These are phyloP conservation scores for Amblyjoppa fuscipennis DNA, from an alignment of 2,888 invertebrate species.

Conservation along the genomic window DNA sequence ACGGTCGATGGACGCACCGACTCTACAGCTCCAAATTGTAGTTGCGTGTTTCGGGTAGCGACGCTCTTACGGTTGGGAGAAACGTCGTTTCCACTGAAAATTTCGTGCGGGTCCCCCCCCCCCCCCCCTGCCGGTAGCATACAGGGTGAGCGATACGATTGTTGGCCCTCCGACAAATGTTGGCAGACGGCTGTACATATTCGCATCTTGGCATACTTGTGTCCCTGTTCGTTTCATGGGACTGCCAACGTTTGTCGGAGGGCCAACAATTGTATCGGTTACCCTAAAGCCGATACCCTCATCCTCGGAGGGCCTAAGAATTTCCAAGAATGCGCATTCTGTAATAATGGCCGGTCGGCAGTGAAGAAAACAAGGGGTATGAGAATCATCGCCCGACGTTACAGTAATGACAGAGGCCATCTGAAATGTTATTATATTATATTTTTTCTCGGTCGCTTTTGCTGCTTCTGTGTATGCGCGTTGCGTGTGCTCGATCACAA, in stretches of 20 bases:
- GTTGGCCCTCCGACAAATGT: neutral
- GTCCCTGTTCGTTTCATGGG: neutral
- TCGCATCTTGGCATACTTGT: neutral
- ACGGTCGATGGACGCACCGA: conserved; percentile 8
- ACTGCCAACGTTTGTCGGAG: neutral
- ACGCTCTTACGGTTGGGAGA: conserved; percentile 49
- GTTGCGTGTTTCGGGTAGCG: conserved; percentile 74
- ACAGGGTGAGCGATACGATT: neutral
- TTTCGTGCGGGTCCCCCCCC: conserved; percentile 55
- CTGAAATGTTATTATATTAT: conserved; percentile 76
- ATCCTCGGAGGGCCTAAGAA: conserved; percentile 58
- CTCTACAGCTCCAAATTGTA: conserved; percentile 73
- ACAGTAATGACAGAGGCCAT: conserved; percentile 79
- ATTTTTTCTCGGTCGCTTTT: conserved; percentile 14
- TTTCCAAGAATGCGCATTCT: conserved; percentile 78
- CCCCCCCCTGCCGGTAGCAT: conserved; percentile 16
- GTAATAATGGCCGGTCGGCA: conserved; percentile 72
- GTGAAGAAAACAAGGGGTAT: conserved; percentile 69
- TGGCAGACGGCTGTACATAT: neutral
- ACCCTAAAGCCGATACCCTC: conserved; percentile 16
- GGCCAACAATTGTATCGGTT: neutral
- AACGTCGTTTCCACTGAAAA: conserved; percentile 73
- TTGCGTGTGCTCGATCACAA: conserved; percentile 80
- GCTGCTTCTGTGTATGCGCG: conserved; percentile 64
- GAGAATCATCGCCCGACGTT: conserved; percentile 61